phyloP scores from a whole-genome alignment of 2,113 vertebrate genomes.

The Ranitomeya imitator region DNA sequence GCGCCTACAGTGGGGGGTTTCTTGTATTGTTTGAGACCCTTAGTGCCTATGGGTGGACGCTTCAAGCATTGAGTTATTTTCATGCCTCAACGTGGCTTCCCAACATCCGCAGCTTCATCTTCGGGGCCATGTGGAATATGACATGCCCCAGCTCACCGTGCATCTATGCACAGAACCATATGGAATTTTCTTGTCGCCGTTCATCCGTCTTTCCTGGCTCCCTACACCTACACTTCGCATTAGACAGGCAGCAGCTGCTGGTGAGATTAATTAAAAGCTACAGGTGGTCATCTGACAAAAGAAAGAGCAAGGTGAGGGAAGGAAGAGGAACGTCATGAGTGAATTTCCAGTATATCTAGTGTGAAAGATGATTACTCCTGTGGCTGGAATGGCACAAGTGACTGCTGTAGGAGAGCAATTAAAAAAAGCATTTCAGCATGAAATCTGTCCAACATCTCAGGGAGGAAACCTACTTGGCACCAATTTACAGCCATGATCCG shows the following conservation, averaged over 20 bases:
- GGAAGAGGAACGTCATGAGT: slow-evolving; percentile 35
- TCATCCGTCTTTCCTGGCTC: slow-evolving; percentile 28
- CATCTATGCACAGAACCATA: slow-evolving; percentile 27
- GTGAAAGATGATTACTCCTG: slow-evolving; percentile 52
- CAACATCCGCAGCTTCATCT: neutral
- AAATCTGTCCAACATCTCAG: slow-evolving; percentile 52
- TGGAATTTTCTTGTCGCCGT: slow-evolving; percentile 43
- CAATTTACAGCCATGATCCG: slow-evolving; percentile 55
- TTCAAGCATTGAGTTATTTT: slow-evolving; percentile 2
- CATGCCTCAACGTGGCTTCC: slow-evolving; percentile 10
- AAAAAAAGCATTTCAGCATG: slow-evolving; percentile 58
- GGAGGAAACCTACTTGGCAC: slow-evolving; percentile 53
- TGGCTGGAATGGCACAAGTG: slow-evolving; percentile 56
- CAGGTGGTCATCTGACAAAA: slow-evolving; percentile 56
- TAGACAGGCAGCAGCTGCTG: slow-evolving; percentile 56
- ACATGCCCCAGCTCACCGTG: neutral
- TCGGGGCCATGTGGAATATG: slow-evolving; percentile 17
- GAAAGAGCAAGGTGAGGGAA: slow-evolving; percentile 39
- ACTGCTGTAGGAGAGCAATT: slow-evolving; percentile 54
- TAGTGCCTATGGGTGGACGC: slow-evolving; percentile 32
- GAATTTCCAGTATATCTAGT: slow-evolving; percentile 46
- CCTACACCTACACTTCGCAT: slow-evolving; percentile 54
- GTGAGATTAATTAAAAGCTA: slow-evolving; percentile 57
- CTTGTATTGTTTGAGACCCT: slow-evolving; percentile 1
- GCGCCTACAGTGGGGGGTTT: slow-evolving; percentile 24